Percentiles rank a stretch among this genome's conserved stretches.
Evolutionary conservation across 2,113 vertebrate genomes (phyloP).

Genomic region (Hassar affinis): DNA sequence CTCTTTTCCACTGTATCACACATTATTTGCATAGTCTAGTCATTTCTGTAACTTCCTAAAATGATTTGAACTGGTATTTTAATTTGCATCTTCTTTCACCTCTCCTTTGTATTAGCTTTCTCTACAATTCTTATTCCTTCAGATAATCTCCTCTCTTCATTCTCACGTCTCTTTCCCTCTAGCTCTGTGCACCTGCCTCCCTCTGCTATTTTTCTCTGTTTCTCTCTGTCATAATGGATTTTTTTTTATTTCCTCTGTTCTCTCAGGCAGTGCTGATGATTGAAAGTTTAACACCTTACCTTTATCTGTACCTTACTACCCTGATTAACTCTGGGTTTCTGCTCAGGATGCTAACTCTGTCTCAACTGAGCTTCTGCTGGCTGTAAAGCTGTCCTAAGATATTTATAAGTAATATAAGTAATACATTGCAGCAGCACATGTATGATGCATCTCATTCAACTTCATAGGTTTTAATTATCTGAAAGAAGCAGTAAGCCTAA

Average conservation of each 20-base stretch:
- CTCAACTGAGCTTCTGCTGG: not conserved
- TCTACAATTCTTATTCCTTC: not conserved
- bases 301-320: constrained; percentile 25
- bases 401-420: not conserved
- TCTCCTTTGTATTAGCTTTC: not conserved
- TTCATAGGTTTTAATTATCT: not conserved
- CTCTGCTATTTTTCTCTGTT: not conserved
- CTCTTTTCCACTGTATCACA: not conserved
- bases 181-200: not conserved
- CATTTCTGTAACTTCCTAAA: constrained; percentile 24
- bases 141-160: not conserved
- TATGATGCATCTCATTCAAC: not conserved
- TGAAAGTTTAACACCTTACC: constrained; percentile 45
- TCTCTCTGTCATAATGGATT: constrained; percentile 37
- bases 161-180: constrained; percentile 1
- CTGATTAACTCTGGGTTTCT: constrained; percentile 30
- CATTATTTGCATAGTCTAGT: constrained; percentile 19
- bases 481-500: not conserved
- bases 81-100: constrained; percentile 22
- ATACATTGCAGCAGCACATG: not conserved
- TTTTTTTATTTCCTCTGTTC: constrained; percentile 32
- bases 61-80: constrained; percentile 30
- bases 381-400: constrained; percentile 2
- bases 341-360: constrained; percentile 34
- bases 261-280: constrained; percentile 24